These are phyloP conservation scores for Synanceia verrucosa DNA, from an alignment of 2,797 vertebrate species.

Conservation along the genomic window DNA sequence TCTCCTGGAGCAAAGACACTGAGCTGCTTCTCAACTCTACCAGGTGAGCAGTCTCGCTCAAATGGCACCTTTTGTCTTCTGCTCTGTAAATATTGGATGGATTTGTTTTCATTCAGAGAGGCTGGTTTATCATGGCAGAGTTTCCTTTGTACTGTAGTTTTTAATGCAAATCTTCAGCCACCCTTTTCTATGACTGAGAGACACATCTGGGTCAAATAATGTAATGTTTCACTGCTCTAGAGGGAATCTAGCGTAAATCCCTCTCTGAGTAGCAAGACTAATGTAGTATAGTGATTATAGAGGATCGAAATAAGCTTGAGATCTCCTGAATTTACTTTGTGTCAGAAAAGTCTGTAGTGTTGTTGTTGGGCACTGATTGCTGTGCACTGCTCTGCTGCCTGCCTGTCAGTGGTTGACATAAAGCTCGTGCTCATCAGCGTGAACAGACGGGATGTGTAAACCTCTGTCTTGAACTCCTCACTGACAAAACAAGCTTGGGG, in stretches of 20 bases:
- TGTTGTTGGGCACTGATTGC: slow-evolving; percentile 35
- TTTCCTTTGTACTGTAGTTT: slow-evolving; percentile 1
- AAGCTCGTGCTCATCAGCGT: slow-evolving; percentile 54
- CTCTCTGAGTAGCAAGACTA: neutral
- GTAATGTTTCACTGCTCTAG: neutral
- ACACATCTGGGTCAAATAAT: slow-evolving; percentile 39
- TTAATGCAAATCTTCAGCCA: slow-evolving; percentile 18
- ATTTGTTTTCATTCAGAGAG: slow-evolving; percentile 3
- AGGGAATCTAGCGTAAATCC: neutral
- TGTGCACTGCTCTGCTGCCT: slow-evolving; percentile 31
- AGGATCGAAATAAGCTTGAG: slow-evolving; percentile 21
- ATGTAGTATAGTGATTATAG: slow-evolving; percentile 18
- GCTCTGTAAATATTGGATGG: neutral
- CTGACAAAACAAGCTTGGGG: slow-evolving; percentile 59
- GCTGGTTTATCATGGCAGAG: neutral
- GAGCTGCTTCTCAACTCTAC: slow-evolving; percentile 92
- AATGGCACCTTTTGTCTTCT: neutral
- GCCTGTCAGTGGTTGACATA: slow-evolving; percentile 54
- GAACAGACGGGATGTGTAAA: slow-evolving; percentile 49
- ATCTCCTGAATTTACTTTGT: slow-evolving; percentile 7
- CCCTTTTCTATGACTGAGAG: slow-evolving; percentile 8
- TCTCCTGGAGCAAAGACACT: slow-evolving; percentile 96
- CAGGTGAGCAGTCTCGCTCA: slow-evolving; percentile 82
- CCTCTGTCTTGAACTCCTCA: slow-evolving; percentile 39
- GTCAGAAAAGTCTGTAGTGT: slow-evolving; percentile 14